These are phyloP conservation scores for Apis cerana DNA, from an alignment of 1,140 invertebrate genomes.

Conservation along the genomic window DNA sequence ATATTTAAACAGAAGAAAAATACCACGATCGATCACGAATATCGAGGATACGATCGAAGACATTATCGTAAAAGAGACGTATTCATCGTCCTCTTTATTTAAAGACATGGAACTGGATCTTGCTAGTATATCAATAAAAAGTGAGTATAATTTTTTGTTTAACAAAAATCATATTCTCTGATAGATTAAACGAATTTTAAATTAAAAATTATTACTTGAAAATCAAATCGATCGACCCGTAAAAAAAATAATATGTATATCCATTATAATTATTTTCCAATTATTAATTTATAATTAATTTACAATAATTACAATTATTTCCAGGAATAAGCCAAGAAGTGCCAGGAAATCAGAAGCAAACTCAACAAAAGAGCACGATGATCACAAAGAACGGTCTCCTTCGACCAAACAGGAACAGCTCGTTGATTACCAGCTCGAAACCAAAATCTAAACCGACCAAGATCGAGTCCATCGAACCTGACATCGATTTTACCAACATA, in stretches of 20 bases:
- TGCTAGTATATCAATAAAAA: slow-evolving; percentile 84
- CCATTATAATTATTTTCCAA: not conserved
- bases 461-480: slow-evolving; percentile 74
- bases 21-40: slow-evolving; percentile 85
- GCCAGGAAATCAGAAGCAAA: slow-evolving; percentile 66
- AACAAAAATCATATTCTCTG: too few relatives aligned
- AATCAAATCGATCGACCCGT: too few relatives aligned
- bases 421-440: slow-evolving; percentile 76
- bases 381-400: slow-evolving; percentile 78
- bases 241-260: too few relatives aligned
- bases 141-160: slow-evolving; percentile 72
- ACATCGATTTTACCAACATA: slow-evolving; percentile 77
- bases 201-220: too few relatives aligned
- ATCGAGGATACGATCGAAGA: slow-evolving; percentile 86
- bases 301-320: slow-evolving; percentile 11
- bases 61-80: slow-evolving; percentile 85
- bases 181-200: too few relatives aligned
- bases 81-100: slow-evolving; percentile 84
- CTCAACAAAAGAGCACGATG: slow-evolving; percentile 76
- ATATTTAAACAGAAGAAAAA: slow-evolving; percentile 88
- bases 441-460: slow-evolving; percentile 77
- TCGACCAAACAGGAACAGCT: slow-evolving; percentile 72
- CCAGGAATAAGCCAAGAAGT: slow-evolving; percentile 72
- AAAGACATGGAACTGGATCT: slow-evolving; percentile 86
- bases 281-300: slow-evolving; percentile 11